phyloP scores from a whole-genome alignment of 2,888 invertebrate genomes.

The Conchocele bisecta region DNA sequence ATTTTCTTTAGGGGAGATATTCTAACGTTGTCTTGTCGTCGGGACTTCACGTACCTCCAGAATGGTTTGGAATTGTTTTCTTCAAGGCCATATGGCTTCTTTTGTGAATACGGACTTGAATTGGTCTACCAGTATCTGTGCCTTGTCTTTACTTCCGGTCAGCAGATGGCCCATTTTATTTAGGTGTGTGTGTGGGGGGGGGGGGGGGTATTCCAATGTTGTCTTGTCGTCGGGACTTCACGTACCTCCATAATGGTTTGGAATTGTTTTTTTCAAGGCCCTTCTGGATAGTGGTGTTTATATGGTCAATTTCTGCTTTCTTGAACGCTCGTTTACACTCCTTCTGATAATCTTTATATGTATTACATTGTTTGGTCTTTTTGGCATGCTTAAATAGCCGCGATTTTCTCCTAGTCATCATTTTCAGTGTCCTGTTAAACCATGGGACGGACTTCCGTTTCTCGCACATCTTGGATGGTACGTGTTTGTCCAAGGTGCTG shows the following conservation, averaged over 20 bases:
- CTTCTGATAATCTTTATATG: conserved; percentile 9
- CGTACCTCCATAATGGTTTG: conserved; percentile 42
- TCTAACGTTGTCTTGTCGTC: too few relatives aligned
- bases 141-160: conserved; percentile 24
- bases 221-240: conserved; percentile 30
- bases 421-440: conserved; percentile 11
- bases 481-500: not conserved
- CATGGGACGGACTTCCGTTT: conserved; percentile 6
- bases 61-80: too few relatives aligned
- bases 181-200: too few relatives aligned
- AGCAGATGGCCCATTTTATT: conserved; percentile 25
- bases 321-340: conserved; percentile 7
- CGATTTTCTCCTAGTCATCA: conserved; percentile 10
- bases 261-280: conserved; percentile 24
- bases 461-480: not conserved
- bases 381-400: conserved; percentile 7
- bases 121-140: conserved; percentile 24
- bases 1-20: too few relatives aligned
- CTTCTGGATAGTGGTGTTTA: not conserved
- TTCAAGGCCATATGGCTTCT: too few relatives aligned
- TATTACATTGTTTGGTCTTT: not conserved
- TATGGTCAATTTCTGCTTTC: conserved; percentile 12
- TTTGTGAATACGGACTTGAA: too few relatives aligned
- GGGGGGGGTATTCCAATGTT: conserved; percentile 24
- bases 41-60: too few relatives aligned